These are phyloP conservation scores for Motacilla tschutschensis DNA, from an alignment of 2,113 vertebrate species.

Conservation along the genomic window DNA sequence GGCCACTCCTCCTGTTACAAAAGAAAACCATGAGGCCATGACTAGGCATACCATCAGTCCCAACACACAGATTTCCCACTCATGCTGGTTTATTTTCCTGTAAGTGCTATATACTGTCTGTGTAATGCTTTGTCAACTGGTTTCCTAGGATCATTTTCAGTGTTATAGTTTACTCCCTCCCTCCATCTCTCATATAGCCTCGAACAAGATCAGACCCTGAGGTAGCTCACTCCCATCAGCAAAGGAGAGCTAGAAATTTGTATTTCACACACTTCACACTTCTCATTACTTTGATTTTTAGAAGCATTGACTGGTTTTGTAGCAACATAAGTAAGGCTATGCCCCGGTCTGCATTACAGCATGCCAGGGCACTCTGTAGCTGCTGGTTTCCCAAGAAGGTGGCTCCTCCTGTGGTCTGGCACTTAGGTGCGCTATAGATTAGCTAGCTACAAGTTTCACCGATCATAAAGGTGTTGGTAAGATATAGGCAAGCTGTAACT, in stretches of 20 bases:
- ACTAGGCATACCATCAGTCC: not conserved
- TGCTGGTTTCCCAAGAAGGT: rapidly evolving
- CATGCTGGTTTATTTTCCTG: not conserved
- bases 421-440: not conserved
- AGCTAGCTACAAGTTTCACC: not conserved
- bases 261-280: not conserved
- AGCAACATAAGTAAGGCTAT: not conserved
- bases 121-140: not conserved
- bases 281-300: not conserved
- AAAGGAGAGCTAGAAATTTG: not conserved
- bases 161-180: not conserved
- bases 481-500: not conserved
- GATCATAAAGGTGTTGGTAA: not conserved
- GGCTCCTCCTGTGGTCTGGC: not conserved
- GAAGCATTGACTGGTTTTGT: not conserved
- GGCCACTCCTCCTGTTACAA: not conserved
- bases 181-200: not conserved
- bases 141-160: not conserved
- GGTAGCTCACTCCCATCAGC: not conserved
- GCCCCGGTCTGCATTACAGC: not conserved
- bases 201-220: not conserved
- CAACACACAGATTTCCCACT: not conserved
- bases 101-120: not conserved
- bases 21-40: not conserved
- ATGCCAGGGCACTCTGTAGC: not conserved